Conservation (phyloP, 2,113 vertebrate genomes). For the Lepus timidus region DNA sequence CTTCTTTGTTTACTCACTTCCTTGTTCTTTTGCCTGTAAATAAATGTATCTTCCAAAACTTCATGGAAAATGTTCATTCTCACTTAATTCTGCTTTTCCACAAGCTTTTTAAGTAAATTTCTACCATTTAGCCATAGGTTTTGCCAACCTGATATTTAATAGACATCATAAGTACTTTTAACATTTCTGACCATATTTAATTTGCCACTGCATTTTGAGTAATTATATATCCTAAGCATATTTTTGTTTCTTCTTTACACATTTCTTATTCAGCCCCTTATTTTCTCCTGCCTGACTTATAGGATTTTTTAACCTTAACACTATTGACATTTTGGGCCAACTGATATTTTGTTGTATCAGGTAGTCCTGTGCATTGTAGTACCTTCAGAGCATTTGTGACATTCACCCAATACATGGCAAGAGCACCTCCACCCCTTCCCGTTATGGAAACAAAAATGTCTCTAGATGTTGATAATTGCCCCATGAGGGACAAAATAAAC, state of each 20-base stretch:
- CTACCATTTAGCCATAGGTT: neutral
- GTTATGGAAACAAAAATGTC: slow-evolving; percentile 11
- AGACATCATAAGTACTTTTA: neutral
- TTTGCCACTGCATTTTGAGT: neutral
- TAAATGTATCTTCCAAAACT: too few relatives aligned
- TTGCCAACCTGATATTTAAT: neutral
- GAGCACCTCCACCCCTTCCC: neutral
- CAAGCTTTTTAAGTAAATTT: too few relatives aligned
- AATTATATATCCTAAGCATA: neutral
- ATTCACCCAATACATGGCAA: neutral
- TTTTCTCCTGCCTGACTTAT: neutral
- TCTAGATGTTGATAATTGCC: neutral
- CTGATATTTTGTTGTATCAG: neutral
- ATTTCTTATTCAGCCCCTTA: neutral
- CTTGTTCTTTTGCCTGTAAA: neutral
- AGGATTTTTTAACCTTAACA: neutral
- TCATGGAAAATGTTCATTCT: too few relatives aligned
- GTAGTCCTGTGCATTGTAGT: neutral
- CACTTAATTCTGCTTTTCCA: too few relatives aligned
- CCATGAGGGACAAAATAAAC: neutral
- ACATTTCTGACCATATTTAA: neutral
- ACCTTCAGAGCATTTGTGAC: neutral
- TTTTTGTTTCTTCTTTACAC: slow-evolving; percentile 22
- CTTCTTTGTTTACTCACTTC: neutral
- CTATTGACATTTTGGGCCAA: neutral